Base-by-base conservation (phyloP, 30 jellyfish, hydroid and myxozoan species). In the Aurelia sp. region DNA sequence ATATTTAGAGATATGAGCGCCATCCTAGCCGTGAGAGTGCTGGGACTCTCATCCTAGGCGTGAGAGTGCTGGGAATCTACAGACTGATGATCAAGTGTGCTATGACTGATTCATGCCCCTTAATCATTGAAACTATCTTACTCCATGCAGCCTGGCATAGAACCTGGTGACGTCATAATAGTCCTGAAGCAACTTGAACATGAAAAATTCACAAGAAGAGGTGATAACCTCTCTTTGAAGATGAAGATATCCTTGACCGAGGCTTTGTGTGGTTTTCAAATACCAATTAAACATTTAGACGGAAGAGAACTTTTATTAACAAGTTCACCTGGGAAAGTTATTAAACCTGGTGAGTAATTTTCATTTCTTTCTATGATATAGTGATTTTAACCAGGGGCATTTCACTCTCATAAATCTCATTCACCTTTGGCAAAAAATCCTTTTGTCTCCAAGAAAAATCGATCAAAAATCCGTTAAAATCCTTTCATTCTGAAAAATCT, bases 111-210 rank as follows among this genome's bases (percentile, higher is more conserved):
- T 38, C 50, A 38, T 38, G 8, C 50, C 8, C 55, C 17, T 44
- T 9, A 44, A 44, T 44, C 55, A 1, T 44, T 44, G 55, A 0
- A 44, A 5, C 48, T 11, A 9, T 66, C 55, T 44, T 13, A 50
- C 20, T 58, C 24, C 50, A 31, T 72, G 57, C 41, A 94, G 98
- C 99, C 99, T 69, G 97, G 97, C 60, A 74, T 95, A 0, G 99
- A 95, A 62, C 94, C 97, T 78, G 99, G 99, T 17, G 99, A 95
- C 50, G 99, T 95, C 88, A 90, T 95, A 4, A 86, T 95, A 20
- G 88, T 95, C 16, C 69, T 95, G 67, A 91, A 85, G 63, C 99
- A 95, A 85, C 58, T 33, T 3, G 95, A 74, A 31, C 99, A 95
- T 50, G 97, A 86, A 66, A 48, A 74, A 63, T 95, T 84, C 88